Base-by-base conservation (phyloP, 2,888 invertebrate genomes). In the Rhabditophanes sp. region DNA sequence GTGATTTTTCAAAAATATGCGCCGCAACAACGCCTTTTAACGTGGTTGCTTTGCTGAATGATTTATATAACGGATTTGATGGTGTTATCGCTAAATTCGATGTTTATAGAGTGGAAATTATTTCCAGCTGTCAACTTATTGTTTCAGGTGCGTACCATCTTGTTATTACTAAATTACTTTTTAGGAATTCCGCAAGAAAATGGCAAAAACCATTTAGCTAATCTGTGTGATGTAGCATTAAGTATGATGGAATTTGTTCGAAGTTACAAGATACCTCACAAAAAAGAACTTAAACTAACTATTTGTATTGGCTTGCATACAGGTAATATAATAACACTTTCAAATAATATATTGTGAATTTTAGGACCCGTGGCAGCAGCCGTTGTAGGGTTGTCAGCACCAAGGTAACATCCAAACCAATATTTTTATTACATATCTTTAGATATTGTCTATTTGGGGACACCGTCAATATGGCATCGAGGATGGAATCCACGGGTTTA, bases 371-470 rank as follows among this genome's bases (percentile, higher is more conserved):
- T 58, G 6, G 59, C 59, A 5, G 59, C 57, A 2, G 61, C 57
- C 11, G 61, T 62, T 7, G 57, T 62, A n/a, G 62, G 62, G n/a
- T 39, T 63, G 16, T 58, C 58, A 28, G 62, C 62, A 20, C 62
- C 62, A 11, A n/a, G n/a, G n/a, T n/a, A n/a, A n/a, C n/a, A n/a
- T n/a, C n/a, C n/a, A n/a, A n/a, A n/a, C n/a, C n/a, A n/a, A n/a
- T n/a, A n/a, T n/a, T n/a, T n/a, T n/a, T n/a, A n/a, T n/a, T n/a
- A n/a, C n/a, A n/a, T n/a, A n/a, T n/a, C n/a, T n/a, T n/a, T n/a
- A 38, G 62, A 9, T 62, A 63, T 38, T 62, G 62, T 40, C 48
- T 62, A 2, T 62, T 61, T 26, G 61, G 61, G 19, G 60, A 61
- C 35, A 61, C 60, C 16, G 58, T 53, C 39, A 60, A 60, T 41